These are phyloP conservation scores for Drosophila pseudotalamancana DNA, from an alignment of 2,888 invertebrate species.

Conservation along the genomic window DNA sequence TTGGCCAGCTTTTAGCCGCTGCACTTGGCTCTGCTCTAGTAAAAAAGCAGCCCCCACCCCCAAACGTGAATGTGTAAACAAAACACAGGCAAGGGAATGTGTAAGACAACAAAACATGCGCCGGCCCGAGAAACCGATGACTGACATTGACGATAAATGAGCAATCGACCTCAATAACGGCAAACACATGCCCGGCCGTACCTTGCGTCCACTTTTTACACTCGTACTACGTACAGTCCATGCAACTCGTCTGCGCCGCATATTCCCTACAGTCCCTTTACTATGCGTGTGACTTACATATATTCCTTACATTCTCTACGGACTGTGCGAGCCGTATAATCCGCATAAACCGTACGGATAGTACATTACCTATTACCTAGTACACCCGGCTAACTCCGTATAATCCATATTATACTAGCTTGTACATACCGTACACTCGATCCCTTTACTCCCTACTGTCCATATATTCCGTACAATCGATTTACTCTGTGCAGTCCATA, in stretches of 20 bases:
- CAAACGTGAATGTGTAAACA: conserved; percentile 43
- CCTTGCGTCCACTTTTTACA: too few species aligned
- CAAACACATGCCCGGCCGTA: conserved; percentile 29
- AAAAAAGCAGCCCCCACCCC: conserved; percentile 7
- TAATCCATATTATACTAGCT: too few species aligned
- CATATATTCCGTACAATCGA: background rate
- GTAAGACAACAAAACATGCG: conserved; percentile 69
- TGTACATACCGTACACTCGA: too few species aligned
- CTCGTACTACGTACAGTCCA: background rate
- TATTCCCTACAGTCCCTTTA: background rate
- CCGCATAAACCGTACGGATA: too few species aligned
- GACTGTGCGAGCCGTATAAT: background rate
- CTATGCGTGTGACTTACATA: background rate
- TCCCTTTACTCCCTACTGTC: too few species aligned
- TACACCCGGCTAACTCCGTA: too few species aligned
- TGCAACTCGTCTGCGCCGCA: too few species aligned
- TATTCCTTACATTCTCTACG: background rate
- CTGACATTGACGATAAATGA: conserved; percentile 76
- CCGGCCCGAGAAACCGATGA: conserved; percentile 59
- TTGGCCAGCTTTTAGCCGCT: background rate
- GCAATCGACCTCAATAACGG: conserved; percentile 73
- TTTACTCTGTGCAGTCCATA: background rate
- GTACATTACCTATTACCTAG: too few species aligned
- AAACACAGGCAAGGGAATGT: conserved; percentile 57
- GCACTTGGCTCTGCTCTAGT: conserved; percentile 31